These are phyloP conservation scores for Diabrotica balteata DNA, from an alignment of 2,888 invertebrate species.

Conservation along the genomic window DNA sequence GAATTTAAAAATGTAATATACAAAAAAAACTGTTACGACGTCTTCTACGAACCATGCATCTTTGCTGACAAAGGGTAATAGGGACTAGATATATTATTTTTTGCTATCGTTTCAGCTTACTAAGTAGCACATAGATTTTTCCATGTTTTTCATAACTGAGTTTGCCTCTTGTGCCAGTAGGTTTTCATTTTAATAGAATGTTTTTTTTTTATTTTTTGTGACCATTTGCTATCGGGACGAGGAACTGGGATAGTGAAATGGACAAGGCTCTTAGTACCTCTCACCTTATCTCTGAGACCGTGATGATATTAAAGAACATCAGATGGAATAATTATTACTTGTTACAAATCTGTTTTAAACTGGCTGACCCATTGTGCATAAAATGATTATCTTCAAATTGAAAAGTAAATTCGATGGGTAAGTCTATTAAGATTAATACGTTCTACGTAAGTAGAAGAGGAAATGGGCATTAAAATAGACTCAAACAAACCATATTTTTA, in stretches of 20 bases:
- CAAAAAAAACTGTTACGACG: too few relatives aligned
- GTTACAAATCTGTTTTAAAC: background rate
- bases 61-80: too few relatives aligned
- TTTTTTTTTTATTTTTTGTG: background rate
- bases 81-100: background rate
- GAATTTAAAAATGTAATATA: too few relatives aligned
- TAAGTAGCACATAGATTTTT: background rate
- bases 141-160: background rate
- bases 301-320: background rate
- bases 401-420: background rate
- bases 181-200: background rate
- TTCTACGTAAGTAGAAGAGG: background rate
- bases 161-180: background rate
- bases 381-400: background rate
- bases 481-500: too few relatives aligned
- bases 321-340: background rate
- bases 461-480: too few relatives aligned
- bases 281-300: background rate
- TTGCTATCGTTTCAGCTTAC: background rate
- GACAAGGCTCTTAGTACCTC: background rate
- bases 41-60: too few relatives aligned
- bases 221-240: background rate
- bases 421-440: background rate
- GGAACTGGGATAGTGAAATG: background rate
- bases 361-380: background rate